phyloP scores from a whole-genome alignment of 2,888 invertebrate species.

The Torymus texanus region DNA sequence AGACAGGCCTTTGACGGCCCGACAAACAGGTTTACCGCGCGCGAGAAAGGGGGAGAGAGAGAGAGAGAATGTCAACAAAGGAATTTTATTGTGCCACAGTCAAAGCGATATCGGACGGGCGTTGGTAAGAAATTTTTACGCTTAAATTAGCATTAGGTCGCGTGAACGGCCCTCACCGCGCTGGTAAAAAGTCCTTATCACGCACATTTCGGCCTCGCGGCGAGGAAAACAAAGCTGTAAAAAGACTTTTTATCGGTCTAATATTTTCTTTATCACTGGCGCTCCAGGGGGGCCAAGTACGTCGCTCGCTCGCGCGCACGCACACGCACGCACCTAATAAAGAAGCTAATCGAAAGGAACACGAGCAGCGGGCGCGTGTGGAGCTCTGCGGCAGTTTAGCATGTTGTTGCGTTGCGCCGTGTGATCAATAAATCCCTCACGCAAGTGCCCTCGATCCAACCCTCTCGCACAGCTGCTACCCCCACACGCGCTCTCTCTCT shows the following conservation, averaged over 20 bases:
- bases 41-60: not conserved
- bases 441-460: conserved; percentile 33
- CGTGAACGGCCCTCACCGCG: conserved; percentile 3
- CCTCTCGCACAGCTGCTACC: too few relatives aligned
- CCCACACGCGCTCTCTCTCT: not conserved
- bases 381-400: not conserved
- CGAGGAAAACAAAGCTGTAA: conserved; percentile 5
- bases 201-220: not conserved
- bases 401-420: conserved; percentile 1
- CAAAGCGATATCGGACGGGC: conserved; percentile 14
- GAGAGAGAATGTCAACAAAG: conserved; percentile 26
- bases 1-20: too few relatives aligned
- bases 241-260: conserved; percentile 31
- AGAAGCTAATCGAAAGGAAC: conserved; percentile 36
- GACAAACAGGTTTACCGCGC: conserved; percentile 6
- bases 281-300: not conserved
- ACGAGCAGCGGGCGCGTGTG: not conserved
- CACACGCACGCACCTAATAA: conserved; percentile 35
- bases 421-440: conserved; percentile 51
- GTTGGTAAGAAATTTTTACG: conserved; percentile 22
- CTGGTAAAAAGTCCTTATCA: not conserved
- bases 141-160: conserved; percentile 38
- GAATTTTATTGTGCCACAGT: conserved; percentile 35
- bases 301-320: too few relatives aligned
- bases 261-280: conserved; percentile 11